Percentiles rank a stretch among this genome's conserved stretches.
Conservation (phyloP, 2,797 vertebrate genomes). For the Brachyalestes nurse region DNA sequence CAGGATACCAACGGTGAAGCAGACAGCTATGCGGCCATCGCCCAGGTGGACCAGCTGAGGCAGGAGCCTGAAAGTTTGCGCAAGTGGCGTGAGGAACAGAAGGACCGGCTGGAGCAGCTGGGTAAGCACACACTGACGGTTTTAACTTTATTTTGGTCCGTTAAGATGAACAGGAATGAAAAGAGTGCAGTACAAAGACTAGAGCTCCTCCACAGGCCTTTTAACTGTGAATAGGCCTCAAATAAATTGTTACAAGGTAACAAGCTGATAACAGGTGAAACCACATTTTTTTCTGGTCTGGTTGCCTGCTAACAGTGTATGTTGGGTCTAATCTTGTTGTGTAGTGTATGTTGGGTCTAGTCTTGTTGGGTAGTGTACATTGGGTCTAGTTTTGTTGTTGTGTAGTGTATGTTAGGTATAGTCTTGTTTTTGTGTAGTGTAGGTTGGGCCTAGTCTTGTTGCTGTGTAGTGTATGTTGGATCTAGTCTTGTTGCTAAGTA, state of each 20-base stretch:
- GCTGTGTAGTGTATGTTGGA: no score
- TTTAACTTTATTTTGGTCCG: neutral
- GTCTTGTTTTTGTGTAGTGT: no score
- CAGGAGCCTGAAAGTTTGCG: conserved; percentile 97
- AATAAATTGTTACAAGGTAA: neutral
- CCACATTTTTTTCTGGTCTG: no score
- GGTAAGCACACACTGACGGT: conserved; percentile 72
- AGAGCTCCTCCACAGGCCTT: neutral
- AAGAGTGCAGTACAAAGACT: neutral
- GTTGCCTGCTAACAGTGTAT: no score
- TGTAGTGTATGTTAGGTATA: no score
- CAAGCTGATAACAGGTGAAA: neutral
- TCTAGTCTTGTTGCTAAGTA: no score
- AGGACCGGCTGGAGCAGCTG: conserved; percentile 88
- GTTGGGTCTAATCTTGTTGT: no score
- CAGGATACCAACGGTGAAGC: conserved; percentile 89
- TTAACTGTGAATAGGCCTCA: neutral
- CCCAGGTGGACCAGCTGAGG: conserved; percentile 91
- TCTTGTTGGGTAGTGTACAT: no score
- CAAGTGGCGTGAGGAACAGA: conserved; percentile 98
- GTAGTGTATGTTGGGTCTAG: no score
- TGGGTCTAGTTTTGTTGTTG: no score
- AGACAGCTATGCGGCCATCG: conserved; percentile 92
- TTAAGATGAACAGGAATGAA: neutral
- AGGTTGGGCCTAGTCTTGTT: no score